phyloP scores from a whole-genome alignment of 2,113 vertebrate species.

The Kryptolebias marmoratus region DNA sequence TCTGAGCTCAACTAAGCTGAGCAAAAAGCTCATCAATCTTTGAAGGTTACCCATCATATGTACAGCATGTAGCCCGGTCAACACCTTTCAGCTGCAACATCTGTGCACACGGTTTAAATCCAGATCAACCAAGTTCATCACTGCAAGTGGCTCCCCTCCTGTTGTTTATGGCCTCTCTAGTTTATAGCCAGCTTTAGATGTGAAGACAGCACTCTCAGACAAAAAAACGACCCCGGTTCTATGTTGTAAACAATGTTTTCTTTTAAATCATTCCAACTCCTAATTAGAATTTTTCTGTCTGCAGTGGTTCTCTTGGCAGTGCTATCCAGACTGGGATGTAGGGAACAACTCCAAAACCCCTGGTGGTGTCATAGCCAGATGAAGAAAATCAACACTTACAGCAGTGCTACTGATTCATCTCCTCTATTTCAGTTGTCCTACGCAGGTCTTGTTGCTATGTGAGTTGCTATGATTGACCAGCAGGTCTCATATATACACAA shows the following conservation, averaged over 20 bases:
- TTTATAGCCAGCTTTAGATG: constrained; percentile 5
- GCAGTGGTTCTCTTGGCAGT: constrained; percentile 44
- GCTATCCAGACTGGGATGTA: constrained; percentile 25
- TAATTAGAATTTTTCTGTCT: constrained; percentile 46
- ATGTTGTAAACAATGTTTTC: constrained; percentile 33
- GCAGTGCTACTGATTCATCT: constrained; percentile 57
- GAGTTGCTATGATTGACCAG: constrained; percentile 69
- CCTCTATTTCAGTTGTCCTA: constrained; percentile 59
- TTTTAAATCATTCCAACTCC: constrained; percentile 39
- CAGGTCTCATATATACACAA: constrained; percentile 26
- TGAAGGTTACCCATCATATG: constrained; percentile 36
- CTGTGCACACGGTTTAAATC: constrained; percentile 44
- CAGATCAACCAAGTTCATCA: constrained; percentile 36
- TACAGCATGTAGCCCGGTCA: constrained; percentile 55
- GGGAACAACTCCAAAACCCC: constrained; percentile 43
- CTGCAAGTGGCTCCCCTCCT: constrained; percentile 33
- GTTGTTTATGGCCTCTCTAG: constrained; percentile 20
- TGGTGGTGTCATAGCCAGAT: constrained; percentile 35
- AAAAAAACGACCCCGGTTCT: constrained; percentile 18
- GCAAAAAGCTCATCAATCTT: constrained; percentile 48
- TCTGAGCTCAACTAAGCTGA: constrained; percentile 25
- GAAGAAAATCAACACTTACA: constrained; percentile 41
- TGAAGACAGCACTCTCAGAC: constrained; percentile 14
- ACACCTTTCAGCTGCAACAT: constrained; percentile 54
- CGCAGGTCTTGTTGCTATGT: constrained; percentile 71